Base-by-base conservation (phyloP, 1,140 invertebrate species). In the Lepidurus apus region DNA sequence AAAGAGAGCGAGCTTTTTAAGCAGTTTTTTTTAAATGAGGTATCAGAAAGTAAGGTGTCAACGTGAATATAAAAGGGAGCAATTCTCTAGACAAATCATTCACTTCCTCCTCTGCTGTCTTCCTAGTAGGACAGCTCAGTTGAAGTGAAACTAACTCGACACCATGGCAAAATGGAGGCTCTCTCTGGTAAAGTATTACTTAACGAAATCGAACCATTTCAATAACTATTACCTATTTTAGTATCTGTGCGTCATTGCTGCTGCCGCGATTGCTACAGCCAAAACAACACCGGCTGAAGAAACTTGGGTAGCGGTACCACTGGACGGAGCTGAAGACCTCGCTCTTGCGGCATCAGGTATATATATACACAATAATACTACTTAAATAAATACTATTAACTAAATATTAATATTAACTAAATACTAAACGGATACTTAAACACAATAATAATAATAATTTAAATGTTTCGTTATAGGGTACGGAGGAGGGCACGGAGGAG, bases 81-180 rank as follows among this genome's bases (percentile, higher is more conserved):
- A 65, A 21, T n/a, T n/a, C 13, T n/a, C 9, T 9, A 17, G 7
- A 13, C 21, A n/a, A 65, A 65, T 65, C 53, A 65, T 65, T 65
- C 53, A 21, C 53, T 65, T 65, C 53, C 53, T 65, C 53, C 53
- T 65, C 53, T 65, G 53, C 53, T 21, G 53, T 65, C 53, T 65
- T 65, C 53, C 45, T 47, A 11, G 10, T 7, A 65, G 6, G 53
- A 65, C 53, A 65, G 13, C 53, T 65, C 53, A 65, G 53, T 65
- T 65, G 53, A 65, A 65, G 53, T 21, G 7, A 7, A n/a, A 65
- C 13, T 65, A 13, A 65, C 17, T 65, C 17, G 1, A 65, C 53
- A 65, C 8, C 53, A 65, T 65, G 53, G 53, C 53, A 7, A n/a
- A n/a, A 13, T 65, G 8, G 8, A 13, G 53, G 21, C 53, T 65